Percentiles rank a stretch among this genome's conserved stretches.
These are phyloP conservation scores for Nilaparvata lugens DNA, from an alignment of 1,140 invertebrate species.

Conservation along the genomic window DNA sequence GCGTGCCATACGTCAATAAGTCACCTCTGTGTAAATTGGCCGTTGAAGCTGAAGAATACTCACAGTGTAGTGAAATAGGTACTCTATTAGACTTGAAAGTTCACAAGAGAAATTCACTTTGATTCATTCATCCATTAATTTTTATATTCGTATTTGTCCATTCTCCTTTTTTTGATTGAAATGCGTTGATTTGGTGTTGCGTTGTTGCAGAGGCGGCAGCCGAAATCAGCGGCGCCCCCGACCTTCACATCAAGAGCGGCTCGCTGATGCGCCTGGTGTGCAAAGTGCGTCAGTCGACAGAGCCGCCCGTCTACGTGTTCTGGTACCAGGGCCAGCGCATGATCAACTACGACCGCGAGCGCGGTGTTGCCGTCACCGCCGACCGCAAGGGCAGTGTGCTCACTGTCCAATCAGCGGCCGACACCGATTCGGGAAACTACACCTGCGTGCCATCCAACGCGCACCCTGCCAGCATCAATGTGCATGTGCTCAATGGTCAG, in stretches of 20 bases:
- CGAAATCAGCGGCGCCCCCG: slow-evolving; percentile 62
- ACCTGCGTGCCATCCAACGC: slow-evolving; percentile 80
- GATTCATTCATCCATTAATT: too few species aligned
- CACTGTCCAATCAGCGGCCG: slow-evolving; percentile 53
- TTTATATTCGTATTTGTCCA: too few species aligned
- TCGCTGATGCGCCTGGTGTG: slow-evolving; percentile 61
- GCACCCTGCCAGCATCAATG: slow-evolving; percentile 68
- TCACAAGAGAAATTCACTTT: too few species aligned
- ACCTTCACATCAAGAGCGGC: slow-evolving; percentile 63
- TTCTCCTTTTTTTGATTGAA: too few species aligned
- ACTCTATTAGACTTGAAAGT: too few species aligned
- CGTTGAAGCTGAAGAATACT: too few species aligned
- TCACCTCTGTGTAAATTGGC: too few species aligned
- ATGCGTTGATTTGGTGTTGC: too few species aligned
- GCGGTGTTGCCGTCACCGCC: slow-evolving; percentile 29
- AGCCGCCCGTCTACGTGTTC: slow-evolving; percentile 66
- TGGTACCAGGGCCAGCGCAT: slow-evolving; percentile 49
- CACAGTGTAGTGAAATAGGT: too few species aligned
- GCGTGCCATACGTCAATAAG: too few species aligned
- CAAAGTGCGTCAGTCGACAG: slow-evolving; percentile 57
- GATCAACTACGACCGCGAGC: slow-evolving; percentile 40
- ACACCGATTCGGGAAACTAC: slow-evolving; percentile 75
- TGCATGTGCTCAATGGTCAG: slow-evolving; percentile 73
- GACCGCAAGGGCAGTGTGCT: slow-evolving; percentile 48
- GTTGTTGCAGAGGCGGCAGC: slow-evolving; percentile 58